phyloP scores from a whole-genome alignment of 2,797 vertebrate genomes.

The Sarcophilus harrisii region DNA sequence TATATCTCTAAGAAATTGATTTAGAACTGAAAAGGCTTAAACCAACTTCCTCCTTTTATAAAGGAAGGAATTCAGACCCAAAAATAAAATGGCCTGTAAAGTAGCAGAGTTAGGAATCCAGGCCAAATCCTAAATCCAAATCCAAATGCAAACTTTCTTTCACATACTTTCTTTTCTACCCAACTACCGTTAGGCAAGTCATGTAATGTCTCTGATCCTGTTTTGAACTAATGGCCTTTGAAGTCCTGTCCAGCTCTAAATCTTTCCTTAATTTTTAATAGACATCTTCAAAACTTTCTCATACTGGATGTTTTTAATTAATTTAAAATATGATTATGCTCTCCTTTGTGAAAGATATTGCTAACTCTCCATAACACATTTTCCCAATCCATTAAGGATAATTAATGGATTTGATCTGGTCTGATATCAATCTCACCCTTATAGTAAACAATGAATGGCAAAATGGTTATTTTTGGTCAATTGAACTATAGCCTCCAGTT shows the following conservation, averaged over 20 bases:
- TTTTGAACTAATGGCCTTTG: not conserved
- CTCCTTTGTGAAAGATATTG: not conserved
- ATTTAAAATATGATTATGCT: not conserved
- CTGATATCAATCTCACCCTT: not conserved
- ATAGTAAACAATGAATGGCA: not conserved
- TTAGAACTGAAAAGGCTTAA: not conserved
- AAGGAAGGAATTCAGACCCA: not conserved
- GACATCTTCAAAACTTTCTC: not conserved
- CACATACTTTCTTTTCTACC: not conserved
- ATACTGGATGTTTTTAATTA: not conserved
- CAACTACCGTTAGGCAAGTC: not conserved
- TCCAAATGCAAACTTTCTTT: not conserved
- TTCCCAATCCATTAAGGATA: not conserved
- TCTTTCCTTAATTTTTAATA: not conserved
- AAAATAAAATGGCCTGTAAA: not conserved
- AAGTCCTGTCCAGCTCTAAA: not conserved
- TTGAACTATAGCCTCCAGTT: not conserved
- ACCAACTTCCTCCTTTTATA: not conserved
- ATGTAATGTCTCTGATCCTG: not conserved
- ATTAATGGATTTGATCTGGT: not conserved
- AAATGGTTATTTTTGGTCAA: not conserved
- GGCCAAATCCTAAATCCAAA: not conserved
- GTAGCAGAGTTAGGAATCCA: not conserved
- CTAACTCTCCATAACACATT: not conserved
- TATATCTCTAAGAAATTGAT: constrained; percentile 11